Base-by-base conservation (phyloP, 2,888 invertebrate genomes). In the Heliconius hortense region DNA sequence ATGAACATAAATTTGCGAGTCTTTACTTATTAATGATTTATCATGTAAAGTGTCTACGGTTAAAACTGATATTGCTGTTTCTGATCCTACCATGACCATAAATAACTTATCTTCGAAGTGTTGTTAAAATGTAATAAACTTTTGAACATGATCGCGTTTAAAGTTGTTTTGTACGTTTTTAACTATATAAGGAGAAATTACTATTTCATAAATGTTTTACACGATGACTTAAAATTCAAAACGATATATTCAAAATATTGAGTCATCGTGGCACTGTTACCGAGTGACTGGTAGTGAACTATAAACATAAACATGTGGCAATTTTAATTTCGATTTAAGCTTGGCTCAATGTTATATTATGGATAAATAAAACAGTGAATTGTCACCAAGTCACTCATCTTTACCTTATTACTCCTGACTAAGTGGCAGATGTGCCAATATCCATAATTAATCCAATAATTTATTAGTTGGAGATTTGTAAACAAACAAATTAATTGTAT, bases 401-500 rank as follows among this genome's bases (percentile, higher is more conserved):
- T 43, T 43, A 4, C 43, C 15, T 43, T 43, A 43, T 43, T 43
- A 48, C 48, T 43, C 18, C 48, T 5, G 48, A 48, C 18, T 0
- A 48, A 18, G 48, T 18, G 18, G 48, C 7, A 48, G 7, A 18
- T 18, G 18, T 18, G 18, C 4, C 15, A 48, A 48, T 15, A 43
- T 15, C 43, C 1, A 43, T 43, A 18, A 4, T 43, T 43, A 4
- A 4, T 18, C 43, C 43, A 18, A 43, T 4, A 43, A 43, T 15
- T 15, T 43, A 43, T 48, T 15, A 43, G 15, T 43, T 43, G 48
- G 48, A 48, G 48, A 48, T 48, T 67, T 31, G 66, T 72, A 26
- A 68, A 63, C 73, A 73, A 68, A 26, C 1, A 18, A 64, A 75
- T 53, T 72, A 66, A 71, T 64, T 18, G 59, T 76, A 63, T 73